Conservation (phyloP, 2,888 invertebrate genomes). For the Zootermopsis nevadensis region DNA sequence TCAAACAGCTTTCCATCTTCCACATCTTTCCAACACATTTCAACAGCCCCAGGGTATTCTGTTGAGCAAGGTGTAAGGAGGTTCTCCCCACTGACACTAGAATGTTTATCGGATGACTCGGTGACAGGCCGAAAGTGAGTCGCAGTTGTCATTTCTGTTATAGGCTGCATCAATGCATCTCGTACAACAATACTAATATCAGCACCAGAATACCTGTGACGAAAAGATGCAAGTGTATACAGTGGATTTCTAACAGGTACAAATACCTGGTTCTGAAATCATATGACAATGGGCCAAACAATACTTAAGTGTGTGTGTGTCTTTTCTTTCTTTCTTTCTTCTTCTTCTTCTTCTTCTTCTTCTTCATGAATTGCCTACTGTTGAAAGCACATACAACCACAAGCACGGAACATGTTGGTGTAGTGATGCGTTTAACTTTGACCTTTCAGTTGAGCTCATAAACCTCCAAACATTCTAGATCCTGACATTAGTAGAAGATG, state of each 20-base stretch:
- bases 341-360: too few relatives aligned
- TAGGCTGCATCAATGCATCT: conserved; percentile 99
- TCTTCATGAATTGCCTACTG: too few relatives aligned
- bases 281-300: too few relatives aligned
- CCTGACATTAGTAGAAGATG: too few relatives aligned
- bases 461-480: too few relatives aligned
- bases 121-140: conserved; percentile 90
- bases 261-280: too few relatives aligned
- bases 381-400: too few relatives aligned
- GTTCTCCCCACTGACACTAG: conserved; percentile 85
- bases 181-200: conserved; percentile 98
- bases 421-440: too few relatives aligned
- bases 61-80: conserved; percentile 96
- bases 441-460: too few relatives aligned
- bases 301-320: too few relatives aligned
- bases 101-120: conserved; percentile 89
- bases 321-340: too few relatives aligned
- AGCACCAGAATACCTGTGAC: conserved; percentile 90
- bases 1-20: conserved; percentile 95
- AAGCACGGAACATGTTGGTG: too few relatives aligned
- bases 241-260: background rate
- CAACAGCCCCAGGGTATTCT: conserved; percentile 91
- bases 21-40: conserved; percentile 98
- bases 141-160: conserved; percentile 97
- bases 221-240: background rate